Evolutionary conservation across 2,113 vertebrate species (phyloP), one percentile per base, ranked within the genome.

Genomic region (Conger conger): DNA sequence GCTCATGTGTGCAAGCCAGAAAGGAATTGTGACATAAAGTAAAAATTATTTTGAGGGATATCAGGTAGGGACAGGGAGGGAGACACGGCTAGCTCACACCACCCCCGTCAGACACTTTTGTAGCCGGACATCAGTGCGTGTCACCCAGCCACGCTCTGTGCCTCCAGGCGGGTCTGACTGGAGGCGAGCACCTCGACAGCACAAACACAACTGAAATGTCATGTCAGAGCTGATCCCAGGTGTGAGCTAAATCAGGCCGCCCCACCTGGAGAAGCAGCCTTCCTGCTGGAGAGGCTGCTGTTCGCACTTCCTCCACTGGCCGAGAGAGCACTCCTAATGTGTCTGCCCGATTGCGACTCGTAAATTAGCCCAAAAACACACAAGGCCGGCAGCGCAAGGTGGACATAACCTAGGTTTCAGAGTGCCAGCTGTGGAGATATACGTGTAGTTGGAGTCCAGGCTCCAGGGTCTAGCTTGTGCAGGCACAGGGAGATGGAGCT

Each of bases 341-440:
- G 81, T 91, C 91, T 84, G 91, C 91, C 86, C 87, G 86, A 38
- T 6, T 80, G 87, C 89, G 91, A 90, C 86, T 91, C 91, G 93
- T 90, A 85, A 83, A 87, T 84, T 84, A 91, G 76, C 88, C 83
- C 85, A 88, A 89, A 90, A 91, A 89, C 57, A 63, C 57, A 36
- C 79, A 45, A 85, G 84, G 76, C 79, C 42, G 30, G 68, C n/a
- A 33, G 15, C 1, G 30, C n/a, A 8, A 73, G 68, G 68, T 73
- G 68, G 68, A 33, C 9, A 33, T 33, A 73, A 13, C 68, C 68
- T 27, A 33, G 68, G n/a, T 27, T 73, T 27, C n/a, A 73, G 8
- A 1, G 9, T 73, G n/a, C 27, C 8, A 30, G 68, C n/a, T 73
- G 27, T 33, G 68, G n/a, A 73, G 68, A 30, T 27, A 4, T 7